Base-by-base conservation (phyloP, 2,113 vertebrate genomes). In the Poeciliopsis occidentalis region DNA sequence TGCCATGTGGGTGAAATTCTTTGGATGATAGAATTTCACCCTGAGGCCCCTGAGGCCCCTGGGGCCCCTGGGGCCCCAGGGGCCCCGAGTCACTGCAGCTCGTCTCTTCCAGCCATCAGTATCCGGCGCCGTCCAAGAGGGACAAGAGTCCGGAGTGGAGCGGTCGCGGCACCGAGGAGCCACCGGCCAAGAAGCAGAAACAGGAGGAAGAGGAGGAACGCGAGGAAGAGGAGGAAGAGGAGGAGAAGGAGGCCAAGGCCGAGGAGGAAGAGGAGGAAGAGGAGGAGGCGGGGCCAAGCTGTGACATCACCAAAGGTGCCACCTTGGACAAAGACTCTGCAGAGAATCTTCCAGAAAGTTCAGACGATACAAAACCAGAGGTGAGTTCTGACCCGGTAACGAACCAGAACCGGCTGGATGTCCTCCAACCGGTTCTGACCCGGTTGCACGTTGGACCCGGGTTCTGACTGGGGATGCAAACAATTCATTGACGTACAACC, bases 161-260 rank as follows among this genome's bases (percentile, higher is more conserved):
- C 57, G 78, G 75, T 32, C 84, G 70, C 41, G 72, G 84, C 1
- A 57, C 81, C 0, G 91, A 92, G 1, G 93, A 94, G 37, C 94
- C 94, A 3, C 90, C 90, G 0, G 34, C 85, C 64, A 95, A 95
- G 87, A 95, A 84, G 65, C 0, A 37, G 2, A 92, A 65, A 17
- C 73, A 89, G 19, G 64, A 67, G 10, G 1, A 64, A 0, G 27
- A 39, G 4, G 71, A 85, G 13, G 32, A 77, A 22, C 54, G 73
- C 5, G 12, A 73, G 17, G 22, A 65, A 26, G 22, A 77, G 27
- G 60, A 75, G 13, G 19, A 65, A 26, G 22, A 70, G 6, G 26
- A 75, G 15, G n/a, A 65, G 5, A 13, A 77, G 1, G n/a, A 79
- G 1, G 5, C 31, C 32, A 47, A 47, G 44, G 44, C 44, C 15